These are phyloP conservation scores for Caenorhabditis becei DNA, from an alignment of 2,888 invertebrate species.

Conservation along the genomic window DNA sequence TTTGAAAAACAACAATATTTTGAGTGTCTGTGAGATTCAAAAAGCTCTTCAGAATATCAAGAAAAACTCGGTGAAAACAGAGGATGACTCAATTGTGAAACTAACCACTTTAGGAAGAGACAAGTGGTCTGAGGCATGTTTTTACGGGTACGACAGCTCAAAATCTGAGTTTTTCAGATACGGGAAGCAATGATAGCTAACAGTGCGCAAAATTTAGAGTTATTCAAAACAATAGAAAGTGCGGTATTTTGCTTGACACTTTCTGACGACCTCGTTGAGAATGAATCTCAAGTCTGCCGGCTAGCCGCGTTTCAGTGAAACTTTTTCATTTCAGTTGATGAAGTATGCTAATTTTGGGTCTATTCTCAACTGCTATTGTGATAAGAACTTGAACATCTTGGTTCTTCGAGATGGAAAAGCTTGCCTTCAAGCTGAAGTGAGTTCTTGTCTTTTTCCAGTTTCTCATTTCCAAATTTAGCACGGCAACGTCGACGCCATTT, in stretches of 20 bases:
- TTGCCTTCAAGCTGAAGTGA: conserved; percentile 62
- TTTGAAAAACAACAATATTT: conserved; percentile 22
- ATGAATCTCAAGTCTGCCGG: conserved; percentile 60
- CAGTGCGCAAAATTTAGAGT: conserved; percentile 11
- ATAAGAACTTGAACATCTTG: conserved; percentile 62
- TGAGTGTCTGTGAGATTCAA: conserved; percentile 7
- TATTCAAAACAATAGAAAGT: conserved; percentile 44
- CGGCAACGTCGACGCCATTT: conserved; percentile 74
- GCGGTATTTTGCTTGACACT: conserved; percentile 45
- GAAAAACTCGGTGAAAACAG: conserved; percentile 12
- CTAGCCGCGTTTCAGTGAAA: no score
- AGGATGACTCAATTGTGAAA: conserved; percentile 43
- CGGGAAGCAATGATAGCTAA: conserved; percentile 34
- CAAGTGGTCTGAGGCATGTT: conserved; percentile 49
- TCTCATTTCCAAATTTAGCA: conserved; percentile 63
- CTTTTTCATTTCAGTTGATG: conserved; percentile 57
- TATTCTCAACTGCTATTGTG: conserved; percentile 51
- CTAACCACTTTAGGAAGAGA: conserved; percentile 57
- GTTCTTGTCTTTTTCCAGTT: conserved; percentile 5
- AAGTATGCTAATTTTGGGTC: conserved; percentile 61
- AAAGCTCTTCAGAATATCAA: conserved; percentile 21
- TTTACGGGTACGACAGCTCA: neutral
- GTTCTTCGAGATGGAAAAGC: conserved; percentile 61
- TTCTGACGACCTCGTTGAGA: conserved; percentile 46
- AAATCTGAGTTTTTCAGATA: conserved; percentile 31